Evolutionary conservation across 2,888 invertebrate genomes (phyloP), one percentile per base, ranked within the genome.

Genomic region (Lasius platythorax): DNA sequence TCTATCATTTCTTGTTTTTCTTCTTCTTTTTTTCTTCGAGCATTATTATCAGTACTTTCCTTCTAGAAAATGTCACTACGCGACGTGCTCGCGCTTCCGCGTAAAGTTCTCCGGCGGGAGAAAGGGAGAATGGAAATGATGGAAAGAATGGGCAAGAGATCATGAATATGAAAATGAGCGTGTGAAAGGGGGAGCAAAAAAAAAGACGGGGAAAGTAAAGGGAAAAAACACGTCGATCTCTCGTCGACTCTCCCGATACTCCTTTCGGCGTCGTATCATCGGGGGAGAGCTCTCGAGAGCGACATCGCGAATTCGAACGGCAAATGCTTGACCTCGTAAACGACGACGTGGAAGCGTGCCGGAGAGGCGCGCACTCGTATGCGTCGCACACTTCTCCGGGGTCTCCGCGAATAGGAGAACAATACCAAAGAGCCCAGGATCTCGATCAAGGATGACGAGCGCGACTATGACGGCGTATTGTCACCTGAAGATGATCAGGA

Each of bases 391-490:
- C 82, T 87, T 90, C 84, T 90, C 61, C 87, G 82, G 74, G 84
- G 82, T 87, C 91, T 91, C 89, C 90, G 89, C 91, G 61, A 73
- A 78, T 15, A 84, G 90, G 86, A 90, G 92, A 93, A 92, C 91
- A 92, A 94, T 94, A 93, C 94, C 94, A 94, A 94, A 93, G 94
- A 94, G 93, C 93, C 92, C 91, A 92, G 92, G 93, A 92, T 93
- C 93, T 93, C 92, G 91, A 91, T 91, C 89, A 89, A 87, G 87
- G 82, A 90, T 86, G 88, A 8, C 86, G 88, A 12, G 82, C 87
- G 89, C 86, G 85, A 89, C 63, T 82, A 84, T 18, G 82, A 50
- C 50, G 18, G 37, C 30, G 64, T 74, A 85, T 76, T 46, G 83
- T 85, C 78, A 84, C 68, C 64, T 46, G 58, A 73, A 64, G 76